Evolutionary conservation across 2,888 invertebrate species (phyloP).

Genomic region (Phengaris alcon): DNA sequence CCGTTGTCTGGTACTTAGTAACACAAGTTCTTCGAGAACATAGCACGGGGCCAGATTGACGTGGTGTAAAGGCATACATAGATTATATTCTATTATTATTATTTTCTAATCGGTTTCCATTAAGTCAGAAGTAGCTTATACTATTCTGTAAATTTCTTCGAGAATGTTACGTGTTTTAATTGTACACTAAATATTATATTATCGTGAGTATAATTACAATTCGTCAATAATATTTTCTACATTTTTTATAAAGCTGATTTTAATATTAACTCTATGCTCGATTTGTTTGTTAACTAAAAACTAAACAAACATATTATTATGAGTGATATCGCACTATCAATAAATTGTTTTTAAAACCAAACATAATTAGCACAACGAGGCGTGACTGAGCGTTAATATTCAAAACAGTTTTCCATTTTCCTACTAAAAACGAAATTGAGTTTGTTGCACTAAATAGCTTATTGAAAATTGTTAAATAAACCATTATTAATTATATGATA

Average conservation of each 20-base stretch:
- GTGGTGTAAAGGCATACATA: too few relatives aligned
- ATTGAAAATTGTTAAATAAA: constrained; percentile 4
- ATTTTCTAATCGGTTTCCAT: not conserved
- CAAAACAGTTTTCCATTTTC: not conserved
- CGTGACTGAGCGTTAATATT: constrained; percentile 13
- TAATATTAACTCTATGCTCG: not conserved
- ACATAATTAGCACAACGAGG: not conserved
- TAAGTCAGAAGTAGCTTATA: not conserved
- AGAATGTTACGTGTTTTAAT: too few relatives aligned
- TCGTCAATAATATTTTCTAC: too few relatives aligned
- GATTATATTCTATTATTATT: too few relatives aligned
- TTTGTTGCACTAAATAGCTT: constrained; percentile 20
- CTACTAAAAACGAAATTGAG: not conserved
- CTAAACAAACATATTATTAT: not conserved
- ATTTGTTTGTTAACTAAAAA: not conserved
- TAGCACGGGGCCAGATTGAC: too few relatives aligned
- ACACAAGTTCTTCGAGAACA: too few relatives aligned
- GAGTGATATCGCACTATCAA: not conserved
- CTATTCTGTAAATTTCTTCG: not conserved
- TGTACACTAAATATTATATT: too few relatives aligned
- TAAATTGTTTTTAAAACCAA: constrained; percentile 13
- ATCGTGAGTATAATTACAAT: too few relatives aligned
- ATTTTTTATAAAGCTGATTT: too few relatives aligned
- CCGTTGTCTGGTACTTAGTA: too few relatives aligned
- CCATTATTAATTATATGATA: not conserved